Base-by-base conservation (phyloP, 2,113 vertebrate species). In the Pollimyrus isidori region DNA sequence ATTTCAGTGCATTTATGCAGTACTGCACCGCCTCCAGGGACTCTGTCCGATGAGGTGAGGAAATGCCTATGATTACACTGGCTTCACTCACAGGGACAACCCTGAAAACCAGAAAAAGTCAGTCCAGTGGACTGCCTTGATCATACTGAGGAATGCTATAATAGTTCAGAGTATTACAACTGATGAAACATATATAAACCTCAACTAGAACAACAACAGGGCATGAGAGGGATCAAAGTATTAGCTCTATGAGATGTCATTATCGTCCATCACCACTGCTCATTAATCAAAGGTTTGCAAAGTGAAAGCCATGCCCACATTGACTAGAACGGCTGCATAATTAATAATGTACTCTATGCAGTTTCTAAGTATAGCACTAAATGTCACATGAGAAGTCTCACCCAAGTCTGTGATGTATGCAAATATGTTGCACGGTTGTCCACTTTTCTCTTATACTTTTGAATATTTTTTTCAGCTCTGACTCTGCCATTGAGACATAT, bases 401-500 rank as follows among this genome's bases (percentile, higher is more conserved):
- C 98, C 98, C 98, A 76, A 99, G 97, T 89, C 98, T 95, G 49
- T 99, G 98, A 56, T 97, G 94, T 49, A 98, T 92, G 9, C 96
- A 97, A 92, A 98, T 94, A 90, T 97, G 97, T 62, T 56, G 94
- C 85, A 99, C 92, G 0, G 91, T 92, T 3, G 96, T 95, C 97
- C 98, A 99, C 30, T 95, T 96, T 49, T 91, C 91, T 91, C 98
- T 95, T 91, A 97, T 92, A 73, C 96, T 94, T 65, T 87, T 90
- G 88, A 96, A 97, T 87, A 99, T 97, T 91, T 96, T 98, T 93
- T 93, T 94, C 91, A 99, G 94, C 94, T 99, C 96, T 0, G 93
- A 96, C 93, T 97, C 96, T 85, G 96, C 98, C 98, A 99, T 98
- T 2, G 95, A 93, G 69, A 95, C 91, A 49, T 99, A 99, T 0